These are phyloP conservation scores for Leptopilina drosophilae DNA, from an alignment of 2,888 invertebrate genomes.

Conservation along the genomic window DNA sequence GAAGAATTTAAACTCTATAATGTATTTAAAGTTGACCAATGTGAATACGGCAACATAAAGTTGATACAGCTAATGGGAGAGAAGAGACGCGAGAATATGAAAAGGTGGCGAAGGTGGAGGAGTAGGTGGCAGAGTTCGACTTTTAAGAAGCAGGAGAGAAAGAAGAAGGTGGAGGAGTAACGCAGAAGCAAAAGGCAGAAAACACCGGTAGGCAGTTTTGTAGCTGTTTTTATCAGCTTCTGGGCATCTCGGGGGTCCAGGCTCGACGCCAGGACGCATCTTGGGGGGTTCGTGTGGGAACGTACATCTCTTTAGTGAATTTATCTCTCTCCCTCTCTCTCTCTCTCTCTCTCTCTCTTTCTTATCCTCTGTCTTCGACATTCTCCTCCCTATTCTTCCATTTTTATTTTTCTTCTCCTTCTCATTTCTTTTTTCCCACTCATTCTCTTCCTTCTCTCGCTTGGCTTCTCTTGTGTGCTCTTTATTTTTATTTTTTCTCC, in stretches of 20 bases:
- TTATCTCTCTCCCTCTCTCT: constrained; percentile 54
- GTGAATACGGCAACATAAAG: not conserved
- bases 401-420: constrained; percentile 43
- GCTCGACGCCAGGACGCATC: constrained; percentile 74
- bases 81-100: constrained; percentile 45
- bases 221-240: constrained; percentile 77
- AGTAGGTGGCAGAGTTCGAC: constrained; percentile 36
- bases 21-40: not conserved
- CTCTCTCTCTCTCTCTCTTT: constrained; percentile 35
- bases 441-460: constrained; percentile 47
- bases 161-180: constrained; percentile 58
- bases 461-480: constrained; percentile 46
- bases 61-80: constrained; percentile 32
- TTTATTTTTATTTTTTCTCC: constrained; percentile 51
- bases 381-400: constrained; percentile 41
- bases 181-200: constrained; percentile 70
- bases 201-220: constrained; percentile 75
- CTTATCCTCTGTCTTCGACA: constrained; percentile 47
- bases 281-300: constrained; percentile 77
- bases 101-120: constrained; percentile 52
- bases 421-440: constrained; percentile 49
- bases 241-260: constrained; percentile 75
- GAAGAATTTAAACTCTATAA: not conserved
- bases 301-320: constrained; percentile 75
- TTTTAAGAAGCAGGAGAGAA: constrained; percentile 56